A percentile compares a stretch with the other conserved stretches of the same genome.
Evolutionary conservation across 2,888 invertebrate species (phyloP).

Genomic region (Melikaiella ostensackeni): DNA sequence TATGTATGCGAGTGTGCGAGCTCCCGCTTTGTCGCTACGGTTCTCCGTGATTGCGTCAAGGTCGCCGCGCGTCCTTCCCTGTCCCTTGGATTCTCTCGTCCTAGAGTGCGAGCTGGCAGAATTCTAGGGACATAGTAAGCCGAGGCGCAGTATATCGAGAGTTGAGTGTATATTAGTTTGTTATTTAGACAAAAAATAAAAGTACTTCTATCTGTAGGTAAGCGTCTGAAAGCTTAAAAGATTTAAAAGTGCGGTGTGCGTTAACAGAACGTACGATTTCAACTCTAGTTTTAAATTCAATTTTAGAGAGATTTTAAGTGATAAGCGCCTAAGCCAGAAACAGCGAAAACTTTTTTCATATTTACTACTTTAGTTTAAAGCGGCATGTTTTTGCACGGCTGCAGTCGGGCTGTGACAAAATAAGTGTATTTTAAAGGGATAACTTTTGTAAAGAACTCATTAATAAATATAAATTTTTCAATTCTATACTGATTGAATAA

Average conservation of each 20-base stretch:
- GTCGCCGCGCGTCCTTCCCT: too few species aligned
- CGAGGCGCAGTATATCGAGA: too few species aligned
- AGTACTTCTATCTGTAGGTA: slow-evolving; percentile 4
- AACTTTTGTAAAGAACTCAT: neutral
- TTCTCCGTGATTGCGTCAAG: too few species aligned
- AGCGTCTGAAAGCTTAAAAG: neutral
- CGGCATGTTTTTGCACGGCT: neutral
- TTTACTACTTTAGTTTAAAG: neutral
- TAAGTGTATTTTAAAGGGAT: neutral
- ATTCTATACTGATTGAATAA: neutral
- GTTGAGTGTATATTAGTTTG: too few species aligned
- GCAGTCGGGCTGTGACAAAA: neutral
- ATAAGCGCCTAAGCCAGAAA: neutral
- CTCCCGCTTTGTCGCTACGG: too few species aligned
- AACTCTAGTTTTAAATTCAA: neutral
- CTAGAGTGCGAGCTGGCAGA: too few species aligned
- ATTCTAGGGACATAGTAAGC: too few species aligned
- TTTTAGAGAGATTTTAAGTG: neutral
- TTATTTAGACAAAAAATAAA: neutral
- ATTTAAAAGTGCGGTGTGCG: neutral
- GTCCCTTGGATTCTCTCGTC: too few species aligned
- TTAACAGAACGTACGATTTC: neutral
- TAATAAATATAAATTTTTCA: neutral
- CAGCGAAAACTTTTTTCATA: neutral
- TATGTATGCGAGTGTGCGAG: too few species aligned